Evolutionary conservation across 2,888 invertebrate species (phyloP), one percentile per base, ranked within the genome.

Genomic region (Helobdella robusta): DNA sequence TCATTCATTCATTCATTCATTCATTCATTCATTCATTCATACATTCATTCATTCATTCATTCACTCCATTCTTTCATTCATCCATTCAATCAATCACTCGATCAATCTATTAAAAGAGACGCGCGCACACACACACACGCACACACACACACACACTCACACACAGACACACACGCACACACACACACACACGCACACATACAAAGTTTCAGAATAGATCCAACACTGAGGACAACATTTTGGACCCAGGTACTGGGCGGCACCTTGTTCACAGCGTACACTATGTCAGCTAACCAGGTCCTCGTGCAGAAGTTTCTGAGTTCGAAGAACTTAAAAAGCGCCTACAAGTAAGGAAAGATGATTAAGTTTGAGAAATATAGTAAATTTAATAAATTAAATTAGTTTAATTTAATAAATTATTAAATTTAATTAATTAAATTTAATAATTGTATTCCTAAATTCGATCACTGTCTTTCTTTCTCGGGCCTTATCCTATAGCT

Each of bases 391-490:
- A n/a, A n/a, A n/a, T 40, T 40, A 15, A 40, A 15, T 40, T 18
- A 40, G 40, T 40, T 11, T 11, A 15, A 15, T 40, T 15, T 40
- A 40, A 40, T 15, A 15, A 15, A 15, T 15, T 11, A 15, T 40
- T 40, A 15, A 15, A n/a, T 15, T 15, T 15, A 40, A 40, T 15
- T 40, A 15, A 40, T 40, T 11, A 40, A 40, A 15, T 40, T 40
- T 40, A 40, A 40, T 40, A 40, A 40, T 40, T 40, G 15, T 40
- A 15, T 15, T 15, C 11, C 44, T 40, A 40, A 15, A 89, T 84
- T 88, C 64, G 87, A 89, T 60, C 86, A 91, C 84, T 91, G 89
- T 79, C 89, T 89, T 76, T 88, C 90, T 36, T 91, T 91, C 79
- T 92, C 93, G 79, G 89, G 91, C 0, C 36, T 65, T 32, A 68